Conservation (phyloP, 2,797 vertebrate genomes). For the Octomys mimax region DNA sequence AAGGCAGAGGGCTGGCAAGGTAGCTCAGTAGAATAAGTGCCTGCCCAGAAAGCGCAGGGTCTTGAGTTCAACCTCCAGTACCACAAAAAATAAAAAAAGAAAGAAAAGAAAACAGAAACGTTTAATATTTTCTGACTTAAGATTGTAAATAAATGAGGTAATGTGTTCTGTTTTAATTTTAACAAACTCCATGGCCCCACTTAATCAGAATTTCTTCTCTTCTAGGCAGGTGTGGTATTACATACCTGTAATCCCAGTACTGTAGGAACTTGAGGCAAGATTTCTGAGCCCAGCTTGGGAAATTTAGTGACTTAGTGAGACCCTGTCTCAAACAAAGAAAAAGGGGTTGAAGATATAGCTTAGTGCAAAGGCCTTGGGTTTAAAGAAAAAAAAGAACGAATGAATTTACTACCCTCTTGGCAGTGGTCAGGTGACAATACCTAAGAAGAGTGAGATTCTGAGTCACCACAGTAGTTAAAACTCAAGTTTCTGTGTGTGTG, state of each 20-base stretch:
- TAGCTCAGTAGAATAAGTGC: too few relatives aligned
- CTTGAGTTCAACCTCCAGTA: too few relatives aligned
- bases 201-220: slow-evolving; percentile 59
- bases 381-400: not conserved
- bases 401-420: not conserved
- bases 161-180: slow-evolving; percentile 40
- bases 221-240: not conserved
- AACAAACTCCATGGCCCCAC: not conserved
- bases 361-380: not conserved
- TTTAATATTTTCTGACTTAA: slow-evolving; percentile 27
- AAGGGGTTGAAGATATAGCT: not conserved
- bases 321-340: not conserved
- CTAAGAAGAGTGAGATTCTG: slow-evolving; percentile 30
- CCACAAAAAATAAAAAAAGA: too few relatives aligned
- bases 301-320: not conserved
- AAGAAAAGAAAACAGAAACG: not conserved
- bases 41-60: too few relatives aligned
- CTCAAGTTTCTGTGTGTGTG: not conserved
- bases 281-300: not conserved
- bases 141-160: slow-evolving; percentile 22
- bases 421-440: not conserved
- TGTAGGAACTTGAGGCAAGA: not conserved
- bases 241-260: not conserved
- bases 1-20: not conserved
- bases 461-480: not conserved